Base-by-base conservation (phyloP, 2,888 invertebrate genomes). In the Caenorhabditis doughertyi region DNA sequence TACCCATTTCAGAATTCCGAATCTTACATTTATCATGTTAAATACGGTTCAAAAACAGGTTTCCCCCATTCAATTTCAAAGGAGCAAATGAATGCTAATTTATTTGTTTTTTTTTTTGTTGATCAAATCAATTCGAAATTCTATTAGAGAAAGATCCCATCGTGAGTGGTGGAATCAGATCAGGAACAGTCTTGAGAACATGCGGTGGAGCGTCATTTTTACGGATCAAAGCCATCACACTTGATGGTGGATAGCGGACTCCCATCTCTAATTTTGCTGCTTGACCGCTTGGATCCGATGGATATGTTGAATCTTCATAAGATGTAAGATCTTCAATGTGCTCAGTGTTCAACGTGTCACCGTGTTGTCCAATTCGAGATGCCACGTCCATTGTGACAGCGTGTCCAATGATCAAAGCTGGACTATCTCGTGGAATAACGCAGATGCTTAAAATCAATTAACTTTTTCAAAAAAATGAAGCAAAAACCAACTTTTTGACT, bases 311-410 rank as follows among this genome's bases (percentile, higher is more conserved):
- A 42, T 67, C 83, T 35, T 83, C 83, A 42, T 79, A 83, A 1
- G 83, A 83, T 25, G 83, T 83, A 27, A 62, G 29, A 25, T 83
- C 73, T 35, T 83, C 83, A 18, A 25, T 18, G 11, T 68, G 51
- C 9, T 74, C 68, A 29, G 13, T 39, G 42, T 44, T 55, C 25
- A 74, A 39, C 5, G 18, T 39, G 65, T 73, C 70, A 18, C 83
- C 79, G 35, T 70, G 74, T 42, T 73, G 51, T 29, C 73, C 83
- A 42, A 79, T 65, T 13, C 51, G 56, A 13, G 73, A 55, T 2
- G 74, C 68, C 1, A 83, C 53, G 21, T 79, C 79, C 79, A 83
- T 83, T 1, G 83, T 83, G 44, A 83, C 67, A 32, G 84, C 84
- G 39, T 84, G 84, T 1, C 56, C 84, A 21, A 84, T 39, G 21